Base-by-base conservation (phyloP, 2,888 invertebrate species). In the Himalopsyche japonica region DNA sequence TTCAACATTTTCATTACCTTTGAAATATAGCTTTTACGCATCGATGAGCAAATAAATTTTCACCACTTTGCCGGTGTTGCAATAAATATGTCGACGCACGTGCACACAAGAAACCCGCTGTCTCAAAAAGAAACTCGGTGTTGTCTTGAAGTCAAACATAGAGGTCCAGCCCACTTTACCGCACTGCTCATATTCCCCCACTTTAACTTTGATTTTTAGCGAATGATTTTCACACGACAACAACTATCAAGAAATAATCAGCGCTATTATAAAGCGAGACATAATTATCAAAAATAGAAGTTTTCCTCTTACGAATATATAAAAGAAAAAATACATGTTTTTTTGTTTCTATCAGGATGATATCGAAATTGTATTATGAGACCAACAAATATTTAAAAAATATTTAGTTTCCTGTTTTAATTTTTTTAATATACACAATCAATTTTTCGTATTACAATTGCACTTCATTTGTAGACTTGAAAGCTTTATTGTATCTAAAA, bases 121-220 rank as follows among this genome's bases (percentile, higher is more conserved):
- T 70, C 34, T 27, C 24, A 10, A 81, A 81, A 81, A 78, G 57
- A 76, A 43, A 32, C 82, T 82, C 82, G 37, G 57, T 82, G 77
- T 79, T 82, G 82, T 82, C 78, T 82, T 78, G 78, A 78, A 82
- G 49, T 78, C 37, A 82, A 82, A 82, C 82, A 78, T 81, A 80
- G 81, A 24, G 34, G 81, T 70, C 70, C 70, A 81, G 70, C 70
- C 70, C 70, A 70, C 70, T 70, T 70, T 70, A 30, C 27, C 15
- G 70, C 30, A 15, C 27, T 27, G 70, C 12, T 27, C 24, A 70
- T 30, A 15, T 15, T 15, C 70, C 70, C 70, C 70, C 70, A 70
- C 70, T 30, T 70, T 70, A 3, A 30, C 12, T 70, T 3, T 64
- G 27, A 64, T 70, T 70, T 70, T 70, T 30, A 70, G 70, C 70